These are phyloP conservation scores for Strigops habroptila DNA, from an alignment of 2,113 vertebrate species.

Conservation along the genomic window DNA sequence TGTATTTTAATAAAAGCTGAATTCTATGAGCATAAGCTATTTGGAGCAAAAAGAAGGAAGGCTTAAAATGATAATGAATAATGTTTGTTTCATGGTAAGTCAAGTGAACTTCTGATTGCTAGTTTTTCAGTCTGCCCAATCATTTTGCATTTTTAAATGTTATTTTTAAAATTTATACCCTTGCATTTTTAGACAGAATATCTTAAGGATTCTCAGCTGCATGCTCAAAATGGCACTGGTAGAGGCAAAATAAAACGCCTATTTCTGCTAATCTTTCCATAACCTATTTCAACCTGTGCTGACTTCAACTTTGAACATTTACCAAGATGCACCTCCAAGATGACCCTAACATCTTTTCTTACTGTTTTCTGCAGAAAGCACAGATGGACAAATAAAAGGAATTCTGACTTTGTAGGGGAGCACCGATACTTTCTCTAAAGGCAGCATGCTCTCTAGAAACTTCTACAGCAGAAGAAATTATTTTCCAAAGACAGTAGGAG, in stretches of 20 bases:
- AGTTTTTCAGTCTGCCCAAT: neutral
- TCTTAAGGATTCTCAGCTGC: neutral
- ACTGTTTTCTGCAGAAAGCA: neutral
- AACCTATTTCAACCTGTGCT: neutral
- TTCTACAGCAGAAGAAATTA: neutral
- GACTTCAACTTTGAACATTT: neutral
- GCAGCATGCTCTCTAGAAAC: neutral
- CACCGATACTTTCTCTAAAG: neutral
- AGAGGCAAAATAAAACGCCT: neutral
- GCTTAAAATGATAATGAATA: neutral
- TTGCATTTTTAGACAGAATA: neutral
- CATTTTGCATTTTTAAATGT: neutral
- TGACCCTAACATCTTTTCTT: neutral
- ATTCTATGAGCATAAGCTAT: neutral
- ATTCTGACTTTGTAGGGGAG: neutral
- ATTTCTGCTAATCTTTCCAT: neutral
- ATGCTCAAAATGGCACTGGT: neutral
- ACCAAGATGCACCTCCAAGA: fast-evolving
- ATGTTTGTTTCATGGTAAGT: neutral
- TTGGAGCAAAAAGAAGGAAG: neutral
- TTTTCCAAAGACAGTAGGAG: neutral
- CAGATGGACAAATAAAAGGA: neutral
- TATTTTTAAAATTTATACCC: neutral
- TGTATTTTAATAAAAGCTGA: neutral
- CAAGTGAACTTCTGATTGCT: neutral